These are phyloP conservation scores for Plusia festucae DNA, from an alignment of 2,888 invertebrate genomes.

Conservation along the genomic window DNA sequence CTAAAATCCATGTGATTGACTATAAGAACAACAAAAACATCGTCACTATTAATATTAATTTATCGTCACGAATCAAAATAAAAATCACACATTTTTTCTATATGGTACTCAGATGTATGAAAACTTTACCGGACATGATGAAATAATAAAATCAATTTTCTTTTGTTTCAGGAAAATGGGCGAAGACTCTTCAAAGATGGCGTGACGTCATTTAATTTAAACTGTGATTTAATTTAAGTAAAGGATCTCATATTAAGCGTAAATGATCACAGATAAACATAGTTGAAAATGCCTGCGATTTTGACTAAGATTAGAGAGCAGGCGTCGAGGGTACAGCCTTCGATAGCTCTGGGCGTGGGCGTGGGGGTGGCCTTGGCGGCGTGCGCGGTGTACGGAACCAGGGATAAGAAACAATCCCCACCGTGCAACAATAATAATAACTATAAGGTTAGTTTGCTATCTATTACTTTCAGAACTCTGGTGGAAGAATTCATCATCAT, in stretches of 20 bases:
- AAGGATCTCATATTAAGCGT: conserved; percentile 63
- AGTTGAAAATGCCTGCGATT: conserved; percentile 83
- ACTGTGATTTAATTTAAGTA: conserved; percentile 55
- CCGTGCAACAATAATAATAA: conserved; percentile 84
- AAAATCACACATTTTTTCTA: neutral
- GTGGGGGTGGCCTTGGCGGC: conserved; percentile 85
- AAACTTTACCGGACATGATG: too few species aligned
- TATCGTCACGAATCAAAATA: neutral
- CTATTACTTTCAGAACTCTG: neutral
- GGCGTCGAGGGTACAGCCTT: conserved; percentile 82
- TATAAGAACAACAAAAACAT: neutral
- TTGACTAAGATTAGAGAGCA: conserved; percentile 84
- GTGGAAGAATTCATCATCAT: too few species aligned
- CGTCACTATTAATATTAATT: neutral
- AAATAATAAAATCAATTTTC: conserved; percentile 7
- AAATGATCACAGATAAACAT: conserved; percentile 44
- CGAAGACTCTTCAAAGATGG: conserved; percentile 59
- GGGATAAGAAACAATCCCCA: conserved; percentile 79
- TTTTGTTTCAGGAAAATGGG: conserved; percentile 81
- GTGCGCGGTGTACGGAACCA: conserved; percentile 79
- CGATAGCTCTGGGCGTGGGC: conserved; percentile 82
- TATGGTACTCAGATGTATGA: too few species aligned
- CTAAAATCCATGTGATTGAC: neutral
- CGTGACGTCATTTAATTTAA: conserved; percentile 18
- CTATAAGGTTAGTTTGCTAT: conserved; percentile 76